These are phyloP conservation scores for Pachydiplax longipennis DNA, from an alignment of 2,888 invertebrate genomes.

Conservation along the genomic window DNA sequence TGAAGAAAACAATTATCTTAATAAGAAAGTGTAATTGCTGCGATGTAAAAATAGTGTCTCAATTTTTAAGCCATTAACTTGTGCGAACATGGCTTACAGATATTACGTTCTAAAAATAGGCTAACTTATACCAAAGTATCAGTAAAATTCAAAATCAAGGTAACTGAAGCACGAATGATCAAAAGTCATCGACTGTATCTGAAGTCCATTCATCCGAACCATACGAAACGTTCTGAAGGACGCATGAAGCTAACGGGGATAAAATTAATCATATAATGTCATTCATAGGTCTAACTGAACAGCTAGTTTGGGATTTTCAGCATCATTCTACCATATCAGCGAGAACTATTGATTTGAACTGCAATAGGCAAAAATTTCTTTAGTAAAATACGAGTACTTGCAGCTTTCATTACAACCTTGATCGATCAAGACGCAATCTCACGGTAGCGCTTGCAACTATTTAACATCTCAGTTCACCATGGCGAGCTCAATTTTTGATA, in stretches of 20 bases:
- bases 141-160: no score
- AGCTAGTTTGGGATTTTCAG: not conserved
- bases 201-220: no score
- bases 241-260: not conserved
- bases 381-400: not conserved
- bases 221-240: not conserved
- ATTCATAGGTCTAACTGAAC: not conserved
- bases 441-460: conserved; percentile 15
- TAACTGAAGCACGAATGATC: no score
- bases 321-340: not conserved
- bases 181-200: no score
- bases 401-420: not conserved
- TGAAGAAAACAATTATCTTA: no score
- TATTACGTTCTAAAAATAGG: no score
- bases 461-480: conserved; percentile 1
- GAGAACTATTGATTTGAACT: not conserved
- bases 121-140: no score
- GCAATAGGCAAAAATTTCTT: not conserved
- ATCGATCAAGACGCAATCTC: conserved; percentile 10
- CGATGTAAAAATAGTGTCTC: no score
- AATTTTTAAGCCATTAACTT: no score
- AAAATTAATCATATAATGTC: not conserved
- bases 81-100: no score
- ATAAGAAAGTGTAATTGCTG: no score
- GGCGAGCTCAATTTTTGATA: conserved; percentile 41